phyloP scores from a whole-genome alignment of 1,140 invertebrate genomes.

The Neotoxoptera formosana region DNA sequence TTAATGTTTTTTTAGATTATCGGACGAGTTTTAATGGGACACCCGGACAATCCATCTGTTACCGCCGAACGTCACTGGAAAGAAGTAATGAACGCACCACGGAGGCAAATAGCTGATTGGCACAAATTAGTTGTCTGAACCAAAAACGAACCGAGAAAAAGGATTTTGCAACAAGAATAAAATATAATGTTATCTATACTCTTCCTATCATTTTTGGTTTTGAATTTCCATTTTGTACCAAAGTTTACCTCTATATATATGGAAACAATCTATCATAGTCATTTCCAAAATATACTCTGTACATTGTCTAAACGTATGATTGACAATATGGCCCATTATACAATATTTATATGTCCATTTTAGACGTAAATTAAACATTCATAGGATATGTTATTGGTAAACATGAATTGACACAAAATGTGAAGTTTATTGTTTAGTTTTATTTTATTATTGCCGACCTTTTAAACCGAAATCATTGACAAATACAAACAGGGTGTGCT shows the following conservation, averaged over 20 bases:
- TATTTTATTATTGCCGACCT: background rate
- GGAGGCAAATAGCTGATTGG: conserved; percentile 97
- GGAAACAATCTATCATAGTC: background rate
- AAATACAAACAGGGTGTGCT: conserved; percentile 36
- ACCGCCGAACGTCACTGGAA: conserved; percentile 94
- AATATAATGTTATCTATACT: conserved; percentile 5
- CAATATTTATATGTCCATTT: background rate
- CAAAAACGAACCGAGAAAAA: background rate
- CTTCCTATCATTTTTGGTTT: conserved; percentile 43
- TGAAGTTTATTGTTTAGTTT: background rate
- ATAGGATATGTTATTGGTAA: background rate
- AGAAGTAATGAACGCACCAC: conserved; percentile 94
- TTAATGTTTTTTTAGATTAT: conserved; percentile 77
- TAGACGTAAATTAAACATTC: background rate
- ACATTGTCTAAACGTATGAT: background rate
- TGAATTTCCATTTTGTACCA: conserved; percentile 27
- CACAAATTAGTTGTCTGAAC: conserved; percentile 91
- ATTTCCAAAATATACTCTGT: background rate
- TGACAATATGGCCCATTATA: background rate
- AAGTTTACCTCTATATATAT: conserved; percentile 10
- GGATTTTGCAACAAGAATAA: conserved; percentile 26
- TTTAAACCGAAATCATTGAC: background rate
- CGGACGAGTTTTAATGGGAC: conserved; percentile 90
- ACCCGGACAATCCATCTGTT: conserved; percentile 72
- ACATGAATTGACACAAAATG: background rate